Conservation (phyloP, 2,797 vertebrate species). For the Scleropages formosus region DNA sequence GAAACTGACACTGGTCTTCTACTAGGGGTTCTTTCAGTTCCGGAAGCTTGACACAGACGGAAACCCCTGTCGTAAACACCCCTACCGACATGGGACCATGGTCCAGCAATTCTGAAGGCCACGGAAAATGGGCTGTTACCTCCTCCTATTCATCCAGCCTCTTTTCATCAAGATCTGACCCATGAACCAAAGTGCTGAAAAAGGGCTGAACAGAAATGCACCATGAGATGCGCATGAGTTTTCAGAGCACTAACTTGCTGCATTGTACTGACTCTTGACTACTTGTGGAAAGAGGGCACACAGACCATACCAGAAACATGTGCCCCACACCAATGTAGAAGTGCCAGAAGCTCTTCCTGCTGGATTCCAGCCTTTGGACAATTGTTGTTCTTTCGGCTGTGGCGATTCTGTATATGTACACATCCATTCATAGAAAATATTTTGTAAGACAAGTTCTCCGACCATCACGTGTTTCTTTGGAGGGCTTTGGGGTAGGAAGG, state of each 20-base stretch:
- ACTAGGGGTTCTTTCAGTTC: not conserved
- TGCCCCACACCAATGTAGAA: not conserved
- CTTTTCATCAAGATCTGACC: not conserved
- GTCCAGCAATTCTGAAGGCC: not conserved
- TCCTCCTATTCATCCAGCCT: not conserved
- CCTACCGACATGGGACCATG: not conserved
- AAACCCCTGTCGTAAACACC: not conserved
- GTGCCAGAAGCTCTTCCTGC: not conserved
- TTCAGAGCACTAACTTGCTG: not conserved
- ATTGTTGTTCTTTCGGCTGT: not conserved
- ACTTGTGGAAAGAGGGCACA: conserved; percentile 21
- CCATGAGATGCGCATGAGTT: not conserved
- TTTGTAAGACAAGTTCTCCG: not conserved
- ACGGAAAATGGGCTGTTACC: not conserved
- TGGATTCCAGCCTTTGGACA: not conserved
- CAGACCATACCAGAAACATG: conserved; percentile 28
- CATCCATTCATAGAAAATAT: not conserved
- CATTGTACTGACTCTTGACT: conserved; percentile 17
- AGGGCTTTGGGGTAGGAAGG: no score
- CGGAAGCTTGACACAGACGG: not conserved
- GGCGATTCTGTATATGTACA: no score
- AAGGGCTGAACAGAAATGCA: not conserved
- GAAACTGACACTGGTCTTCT: no score
- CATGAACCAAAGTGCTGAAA: conserved; percentile 1
- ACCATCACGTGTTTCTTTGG: not conserved